Base-by-base conservation (phyloP, 1,140 invertebrate species). In the Drosophila ironensis region DNA sequence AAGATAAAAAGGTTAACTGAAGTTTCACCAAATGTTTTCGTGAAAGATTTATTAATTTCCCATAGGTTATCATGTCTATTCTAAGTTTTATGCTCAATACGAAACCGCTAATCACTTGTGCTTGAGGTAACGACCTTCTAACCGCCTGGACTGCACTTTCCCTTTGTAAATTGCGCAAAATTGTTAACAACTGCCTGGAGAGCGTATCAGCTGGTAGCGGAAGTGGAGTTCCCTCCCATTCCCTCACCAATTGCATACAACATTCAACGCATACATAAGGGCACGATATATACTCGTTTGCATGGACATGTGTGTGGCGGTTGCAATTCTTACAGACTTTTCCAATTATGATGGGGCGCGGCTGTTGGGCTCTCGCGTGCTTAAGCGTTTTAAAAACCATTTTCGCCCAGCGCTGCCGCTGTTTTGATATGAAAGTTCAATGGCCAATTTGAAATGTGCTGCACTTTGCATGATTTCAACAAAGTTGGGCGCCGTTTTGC, bases 391-490 rank as follows among this genome's bases (percentile, higher is more conserved):
- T 66, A 53, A 70, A 64, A 73, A 46, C 14, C 56, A 73, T 72
- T 63, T 70, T 59, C 46, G 40, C 68, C 22, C 45, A 28, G 37
- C 28, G 53, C 45, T 70, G 56, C 24, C 57, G 56, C 33, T 27
- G 41, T 40, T 63, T 63, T 64, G 78, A 84, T 82, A 84, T 61
- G 14, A 82, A 82, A 78, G 78, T 82, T 82, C 78, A 82, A 73
- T 84, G 78, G 73, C 78, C 78, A 82, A 69, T 77, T 70, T 51
- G 22, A 73, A 60, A 69, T 71, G 44, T 74, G 73, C 42, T 53
- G 37, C n/a, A 56, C 61, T 84, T 42, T 64, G 52, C 60, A 68
- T 61, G 44, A 38, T 28, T 46, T 24, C 56, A 37, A 37, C 41
- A 27, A 54, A 41, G 19, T 54, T 54, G 46, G 67, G 71, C 59